Conservation (phyloP, 2,797 vertebrate genomes). For the Triplophysa bombifrons region DNA sequence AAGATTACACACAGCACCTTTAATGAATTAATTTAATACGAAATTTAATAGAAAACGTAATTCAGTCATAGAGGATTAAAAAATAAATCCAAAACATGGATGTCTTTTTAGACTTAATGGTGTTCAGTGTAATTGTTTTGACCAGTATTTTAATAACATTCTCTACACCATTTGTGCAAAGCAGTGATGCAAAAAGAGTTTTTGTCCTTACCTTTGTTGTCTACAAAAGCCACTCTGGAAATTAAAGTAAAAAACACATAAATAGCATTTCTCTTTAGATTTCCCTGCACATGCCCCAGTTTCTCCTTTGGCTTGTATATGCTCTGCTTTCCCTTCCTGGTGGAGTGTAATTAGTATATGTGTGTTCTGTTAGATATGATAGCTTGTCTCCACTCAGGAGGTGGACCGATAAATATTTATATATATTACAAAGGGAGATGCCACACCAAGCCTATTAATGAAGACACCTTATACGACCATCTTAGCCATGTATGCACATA, state of each 20-base stretch:
- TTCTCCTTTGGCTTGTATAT: constrained; percentile 44
- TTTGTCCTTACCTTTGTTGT: background rate
- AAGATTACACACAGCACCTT: no score
- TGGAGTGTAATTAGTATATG: constrained; percentile 58
- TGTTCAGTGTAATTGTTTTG: background rate
- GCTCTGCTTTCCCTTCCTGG: constrained; percentile 48
- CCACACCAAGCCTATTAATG: constrained; percentile 83
- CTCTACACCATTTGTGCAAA: constrained; percentile 25
- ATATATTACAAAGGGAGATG: constrained; percentile 83
- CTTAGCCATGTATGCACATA: constrained; percentile 98
- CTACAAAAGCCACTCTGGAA: constrained; percentile 1
- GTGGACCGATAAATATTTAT: constrained; percentile 83
- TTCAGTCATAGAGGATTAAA: no score
- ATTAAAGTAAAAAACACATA: constrained; percentile 56
- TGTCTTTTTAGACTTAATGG: background rate
- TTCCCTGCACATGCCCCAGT: constrained; percentile 44
- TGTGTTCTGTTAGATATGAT: constrained; percentile 48
- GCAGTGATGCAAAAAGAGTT: no score
- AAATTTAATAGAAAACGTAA: no score
- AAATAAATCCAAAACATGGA: no score
- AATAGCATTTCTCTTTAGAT: constrained; percentile 38
- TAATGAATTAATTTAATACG: no score
- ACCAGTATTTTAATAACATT: constrained; percentile 28
- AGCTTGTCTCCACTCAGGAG: constrained; percentile 66
- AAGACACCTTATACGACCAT: constrained; percentile 86